Base-by-base conservation (phyloP, 2,888 invertebrate genomes). In the Dicroscelio sp. region DNA sequence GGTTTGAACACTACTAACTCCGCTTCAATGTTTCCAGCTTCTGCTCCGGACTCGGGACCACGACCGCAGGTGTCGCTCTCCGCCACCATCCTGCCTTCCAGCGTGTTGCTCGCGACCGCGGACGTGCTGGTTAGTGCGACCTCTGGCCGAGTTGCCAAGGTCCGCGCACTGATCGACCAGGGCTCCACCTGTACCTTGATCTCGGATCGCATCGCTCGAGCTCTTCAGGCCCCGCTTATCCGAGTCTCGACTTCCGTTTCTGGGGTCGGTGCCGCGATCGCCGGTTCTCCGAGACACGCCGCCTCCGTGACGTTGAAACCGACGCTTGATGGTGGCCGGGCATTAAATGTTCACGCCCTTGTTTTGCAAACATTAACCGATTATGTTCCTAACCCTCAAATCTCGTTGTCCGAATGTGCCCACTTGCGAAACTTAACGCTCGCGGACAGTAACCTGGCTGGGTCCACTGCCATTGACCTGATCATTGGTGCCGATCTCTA, bases 401-500 rank as follows among this genome's bases (percentile, higher is more conserved):
- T 23, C 23, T 23, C 52, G n/a, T 20, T n/a, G 6, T 52, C 52
- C 23, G n/a, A 52, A 2, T 73, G 73, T 48, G 27, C 60, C 2
- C 76, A 78, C n/a, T n/a, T 76, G 25, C 33, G 10, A 6, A 17
- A 30, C 2, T 35, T 76, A 2, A 2, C 3, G 2, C 17, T 58
- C 27, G 58, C 76, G 4, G 76, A 76, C 31, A 33, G 14, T 2
- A 55, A 76, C 23, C 58, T 35, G n/a, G 23, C 1, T 14, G 30
- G 31, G 17, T 1, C 48, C 6, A n/a, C n/a, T 5, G 52, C 52
- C 23, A 30, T 76, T 27, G 14, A 52, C 6, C 35, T 76, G 6
- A 14, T 76, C 2, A 55, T 76, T 23, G 76, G 73, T n/a, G 73
- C 73, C 20, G 73, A 73, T 52, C 30, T 73, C 12, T 73, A 73